These are phyloP conservation scores for Craseonycteris thonglongyai DNA, from an alignment of 2,113 vertebrate species.

Conservation along the genomic window DNA sequence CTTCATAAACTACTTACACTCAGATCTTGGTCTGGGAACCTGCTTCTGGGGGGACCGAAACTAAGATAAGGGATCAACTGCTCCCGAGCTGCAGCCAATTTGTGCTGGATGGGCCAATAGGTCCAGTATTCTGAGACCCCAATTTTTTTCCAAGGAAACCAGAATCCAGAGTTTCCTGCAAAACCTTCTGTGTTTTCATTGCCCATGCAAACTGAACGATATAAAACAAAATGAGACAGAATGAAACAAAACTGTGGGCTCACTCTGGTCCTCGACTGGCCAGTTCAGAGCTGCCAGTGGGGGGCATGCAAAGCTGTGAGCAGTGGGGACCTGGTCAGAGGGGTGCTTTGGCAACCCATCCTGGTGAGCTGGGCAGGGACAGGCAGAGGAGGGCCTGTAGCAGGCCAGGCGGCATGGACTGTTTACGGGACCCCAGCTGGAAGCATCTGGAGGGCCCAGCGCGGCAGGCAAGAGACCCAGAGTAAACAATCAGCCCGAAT, in stretches of 20 bases:
- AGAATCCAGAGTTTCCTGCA: not conserved
- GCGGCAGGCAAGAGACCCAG: not conserved
- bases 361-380: not conserved
- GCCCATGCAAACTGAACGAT: not conserved
- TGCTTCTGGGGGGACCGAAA: not conserved
- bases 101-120: not conserved
- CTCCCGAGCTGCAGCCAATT: not conserved
- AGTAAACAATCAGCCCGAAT: not conserved
- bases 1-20: not conserved
- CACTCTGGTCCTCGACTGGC: not conserved
- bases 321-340: rapidly evolving
- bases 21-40: not conserved
- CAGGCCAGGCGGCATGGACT: not conserved
- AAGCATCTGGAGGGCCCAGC: not conserved
- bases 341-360: not conserved
- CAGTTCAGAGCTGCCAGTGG: not conserved
- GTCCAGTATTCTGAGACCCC: not conserved
- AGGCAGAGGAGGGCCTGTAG: not conserved
- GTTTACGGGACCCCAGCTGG: not conserved
- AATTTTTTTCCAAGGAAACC: not conserved
- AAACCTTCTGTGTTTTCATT: not conserved
- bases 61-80: not conserved
- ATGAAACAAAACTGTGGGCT: not conserved
- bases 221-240: not conserved
- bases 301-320: not conserved